phyloP scores from a whole-genome alignment of 2,888 invertebrate species.

The Trichogramma evanescens region DNA sequence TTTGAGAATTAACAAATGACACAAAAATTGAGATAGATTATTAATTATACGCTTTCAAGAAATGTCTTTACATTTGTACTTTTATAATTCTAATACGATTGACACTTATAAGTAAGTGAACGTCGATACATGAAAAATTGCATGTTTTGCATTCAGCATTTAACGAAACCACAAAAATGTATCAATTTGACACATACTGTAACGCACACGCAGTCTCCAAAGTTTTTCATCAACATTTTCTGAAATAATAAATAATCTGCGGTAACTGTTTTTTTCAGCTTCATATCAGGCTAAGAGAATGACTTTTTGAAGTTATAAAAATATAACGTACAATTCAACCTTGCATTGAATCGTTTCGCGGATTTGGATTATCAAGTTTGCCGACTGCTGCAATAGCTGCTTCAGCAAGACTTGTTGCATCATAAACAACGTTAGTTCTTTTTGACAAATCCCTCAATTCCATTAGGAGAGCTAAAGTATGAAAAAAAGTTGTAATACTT shows the following conservation, averaged over 20 bases:
- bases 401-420: conserved; percentile 80
- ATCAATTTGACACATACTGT: background rate
- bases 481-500: conserved; percentile 17
- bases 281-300: conserved; percentile 15
- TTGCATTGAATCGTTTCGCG: conserved; percentile 37
- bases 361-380: conserved; percentile 28
- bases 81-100: too few relatives aligned
- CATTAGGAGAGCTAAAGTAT: conserved; percentile 78
- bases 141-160: too few relatives aligned
- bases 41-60: too few relatives aligned
- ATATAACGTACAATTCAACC: conserved; percentile 25
- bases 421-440: conserved; percentile 84
- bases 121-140: too few relatives aligned
- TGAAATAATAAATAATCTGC: conserved; percentile 17
- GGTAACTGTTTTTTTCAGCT: conserved; percentile 16
- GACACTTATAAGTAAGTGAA: too few relatives aligned
- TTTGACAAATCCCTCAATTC: conserved; percentile 85
- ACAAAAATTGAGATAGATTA: too few relatives aligned
- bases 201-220: conserved; percentile 6
- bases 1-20: too few relatives aligned
- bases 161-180: too few relatives aligned
- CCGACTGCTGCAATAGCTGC: conserved; percentile 75
- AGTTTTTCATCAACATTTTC: conserved; percentile 15
- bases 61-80: too few relatives aligned
- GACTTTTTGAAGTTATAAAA: conserved; percentile 12